Conservation (phyloP, 2,113 vertebrate genomes). For the Bubo blakistoni region DNA sequence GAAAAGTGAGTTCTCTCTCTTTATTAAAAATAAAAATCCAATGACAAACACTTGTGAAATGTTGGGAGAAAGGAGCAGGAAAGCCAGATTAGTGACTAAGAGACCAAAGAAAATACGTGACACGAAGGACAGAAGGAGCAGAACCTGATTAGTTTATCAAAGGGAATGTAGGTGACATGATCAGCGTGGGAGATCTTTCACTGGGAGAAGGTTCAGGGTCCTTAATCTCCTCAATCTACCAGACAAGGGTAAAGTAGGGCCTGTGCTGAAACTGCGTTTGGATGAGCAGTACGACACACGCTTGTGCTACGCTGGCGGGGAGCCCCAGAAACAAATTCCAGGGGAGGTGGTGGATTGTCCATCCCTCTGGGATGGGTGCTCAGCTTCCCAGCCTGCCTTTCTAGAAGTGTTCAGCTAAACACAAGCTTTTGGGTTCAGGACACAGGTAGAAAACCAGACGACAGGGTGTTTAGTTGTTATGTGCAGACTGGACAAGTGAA, state of each 20-base stretch:
- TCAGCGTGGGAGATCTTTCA: background rate
- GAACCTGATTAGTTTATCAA: background rate
- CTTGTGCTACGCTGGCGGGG: background rate
- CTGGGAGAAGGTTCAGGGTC: background rate
- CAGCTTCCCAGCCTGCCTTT: background rate
- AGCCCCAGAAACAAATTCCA: background rate
- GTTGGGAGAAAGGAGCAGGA: background rate
- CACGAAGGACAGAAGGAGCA: background rate
- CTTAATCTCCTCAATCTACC: background rate
- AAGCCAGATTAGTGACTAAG: background rate
- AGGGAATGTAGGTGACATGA: background rate
- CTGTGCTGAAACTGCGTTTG: accelerated
- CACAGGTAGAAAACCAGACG: background rate
- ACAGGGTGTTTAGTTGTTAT: background rate
- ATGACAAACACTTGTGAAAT: background rate
- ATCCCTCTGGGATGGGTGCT: background rate
- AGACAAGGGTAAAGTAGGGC: background rate
- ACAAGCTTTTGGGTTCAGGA: background rate
- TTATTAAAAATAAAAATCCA: background rate
- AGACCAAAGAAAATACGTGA: background rate
- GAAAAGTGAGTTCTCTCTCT: background rate
- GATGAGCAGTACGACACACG: accelerated
- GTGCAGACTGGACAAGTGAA: background rate
- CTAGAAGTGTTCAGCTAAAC: background rate
- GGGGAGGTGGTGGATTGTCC: background rate